These are phyloP conservation scores for Semnornis frantzii DNA, from an alignment of 2,113 vertebrate species.

Conservation along the genomic window DNA sequence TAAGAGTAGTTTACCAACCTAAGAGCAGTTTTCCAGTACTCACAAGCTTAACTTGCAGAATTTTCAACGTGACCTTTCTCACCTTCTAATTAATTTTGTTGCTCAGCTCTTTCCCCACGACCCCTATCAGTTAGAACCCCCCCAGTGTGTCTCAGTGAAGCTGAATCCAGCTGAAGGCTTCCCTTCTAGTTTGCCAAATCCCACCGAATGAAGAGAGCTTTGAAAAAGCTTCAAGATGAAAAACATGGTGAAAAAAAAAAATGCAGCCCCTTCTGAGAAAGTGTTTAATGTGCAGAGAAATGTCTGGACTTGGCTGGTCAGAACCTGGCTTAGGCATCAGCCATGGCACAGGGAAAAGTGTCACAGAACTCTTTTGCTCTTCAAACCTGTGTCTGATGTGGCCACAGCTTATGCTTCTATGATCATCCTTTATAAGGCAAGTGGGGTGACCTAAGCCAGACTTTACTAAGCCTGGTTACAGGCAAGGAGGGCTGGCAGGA, in stretches of 20 bases:
- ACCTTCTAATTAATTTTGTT: background rate
- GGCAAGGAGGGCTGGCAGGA: background rate
- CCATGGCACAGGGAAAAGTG: background rate
- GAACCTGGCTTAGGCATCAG: background rate
- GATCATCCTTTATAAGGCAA: background rate
- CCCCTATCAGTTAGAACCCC: background rate
- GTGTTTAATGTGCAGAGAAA: background rate
- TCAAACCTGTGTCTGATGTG: background rate
- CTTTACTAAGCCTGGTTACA: background rate
- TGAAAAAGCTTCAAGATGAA: background rate
- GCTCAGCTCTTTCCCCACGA: background rate
- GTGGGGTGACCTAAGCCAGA: background rate
- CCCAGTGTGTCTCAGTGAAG: background rate
- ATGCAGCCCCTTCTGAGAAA: background rate
- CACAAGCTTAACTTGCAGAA: background rate
- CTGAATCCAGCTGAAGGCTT: background rate
- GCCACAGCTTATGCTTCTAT: background rate
- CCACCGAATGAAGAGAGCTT: background rate
- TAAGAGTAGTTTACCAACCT: background rate
- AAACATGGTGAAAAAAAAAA: background rate
- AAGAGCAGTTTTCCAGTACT: background rate
- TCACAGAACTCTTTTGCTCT: background rate
- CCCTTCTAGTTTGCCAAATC: background rate
- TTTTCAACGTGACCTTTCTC: background rate
- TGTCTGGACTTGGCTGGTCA: background rate